phyloP scores from a whole-genome alignment of 2,888 invertebrate species.

The Polyommatus iphigenia region DNA sequence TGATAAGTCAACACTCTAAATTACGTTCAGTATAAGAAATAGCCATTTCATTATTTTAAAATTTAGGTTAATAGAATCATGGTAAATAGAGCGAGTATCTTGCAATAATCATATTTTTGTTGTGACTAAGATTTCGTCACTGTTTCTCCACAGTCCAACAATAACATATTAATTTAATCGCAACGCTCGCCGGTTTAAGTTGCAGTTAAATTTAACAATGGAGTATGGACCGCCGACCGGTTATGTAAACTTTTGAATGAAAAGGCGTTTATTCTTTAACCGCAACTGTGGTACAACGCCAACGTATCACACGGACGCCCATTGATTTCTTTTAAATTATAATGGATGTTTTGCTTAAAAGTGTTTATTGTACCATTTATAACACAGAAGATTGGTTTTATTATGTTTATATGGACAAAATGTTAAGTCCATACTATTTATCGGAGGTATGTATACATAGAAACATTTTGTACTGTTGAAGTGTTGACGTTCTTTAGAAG shows the following conservation, averaged over 20 bases:
- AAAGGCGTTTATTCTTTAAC: constrained; percentile 10
- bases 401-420: neutral
- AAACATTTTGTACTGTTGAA: no score
- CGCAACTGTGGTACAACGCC: constrained; percentile 1
- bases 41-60: neutral
- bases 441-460: no score
- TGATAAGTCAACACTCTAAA: neutral
- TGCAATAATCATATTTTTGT: constrained; percentile 2
- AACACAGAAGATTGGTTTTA: neutral
- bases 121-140: neutral
- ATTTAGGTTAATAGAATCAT: neutral
- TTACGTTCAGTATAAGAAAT: neutral
- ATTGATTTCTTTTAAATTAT: neutral
- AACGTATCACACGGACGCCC: neutral
- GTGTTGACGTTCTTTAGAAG: no score
- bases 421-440: no score
- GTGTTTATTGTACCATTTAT: neutral
- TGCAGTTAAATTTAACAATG: constrained; percentile 19
- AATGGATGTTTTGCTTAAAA: neutral
- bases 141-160: neutral
- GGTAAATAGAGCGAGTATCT: neutral
- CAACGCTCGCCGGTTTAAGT: neutral
- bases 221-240: neutral
- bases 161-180: constrained; percentile 7
- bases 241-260: constrained; percentile 16